phyloP scores from a whole-genome alignment of 2,113 vertebrate genomes.

The Ursus arctos region DNA sequence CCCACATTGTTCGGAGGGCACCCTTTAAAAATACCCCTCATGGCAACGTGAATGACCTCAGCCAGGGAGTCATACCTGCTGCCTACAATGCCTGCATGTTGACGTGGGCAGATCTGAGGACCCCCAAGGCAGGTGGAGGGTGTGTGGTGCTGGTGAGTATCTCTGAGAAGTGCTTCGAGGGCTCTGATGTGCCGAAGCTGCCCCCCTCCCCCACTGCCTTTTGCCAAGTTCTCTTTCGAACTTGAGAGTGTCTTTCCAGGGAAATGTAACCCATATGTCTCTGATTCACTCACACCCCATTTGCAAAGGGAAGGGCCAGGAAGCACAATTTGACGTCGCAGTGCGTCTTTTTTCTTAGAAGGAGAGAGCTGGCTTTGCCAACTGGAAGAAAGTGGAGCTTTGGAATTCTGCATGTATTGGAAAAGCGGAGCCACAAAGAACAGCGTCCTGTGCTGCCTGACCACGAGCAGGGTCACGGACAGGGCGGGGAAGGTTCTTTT shows the following conservation, averaged over 20 bases:
- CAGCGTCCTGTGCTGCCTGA: background rate
- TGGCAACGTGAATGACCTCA: background rate
- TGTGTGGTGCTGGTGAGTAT: background rate
- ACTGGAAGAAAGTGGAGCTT: constrained; percentile 13
- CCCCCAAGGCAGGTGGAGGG: background rate
- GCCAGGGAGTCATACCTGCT: background rate
- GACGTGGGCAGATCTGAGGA: background rate
- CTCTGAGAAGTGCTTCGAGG: background rate
- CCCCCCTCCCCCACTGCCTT: constrained; percentile 29
- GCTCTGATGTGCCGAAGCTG: constrained; percentile 19
- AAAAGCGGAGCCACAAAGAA: background rate
- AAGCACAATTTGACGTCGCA: constrained; percentile 67
- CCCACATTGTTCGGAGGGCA: background rate
- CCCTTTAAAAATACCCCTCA: background rate
- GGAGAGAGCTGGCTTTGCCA: constrained; percentile 56
- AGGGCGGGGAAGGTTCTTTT: background rate
- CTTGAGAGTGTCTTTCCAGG: constrained; percentile 77
- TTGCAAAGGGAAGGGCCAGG: constrained; percentile 73
- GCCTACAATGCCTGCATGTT: background rate
- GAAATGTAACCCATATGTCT: constrained; percentile 84
- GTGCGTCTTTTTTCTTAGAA: constrained; percentile 78
- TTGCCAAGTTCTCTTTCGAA: constrained; percentile 78
- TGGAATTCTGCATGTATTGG: background rate
- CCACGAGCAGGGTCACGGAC: background rate
- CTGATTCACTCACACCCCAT: constrained; percentile 73